Conservation (phyloP, 2,797 vertebrate genomes). For the Holocentrus rufus region DNA sequence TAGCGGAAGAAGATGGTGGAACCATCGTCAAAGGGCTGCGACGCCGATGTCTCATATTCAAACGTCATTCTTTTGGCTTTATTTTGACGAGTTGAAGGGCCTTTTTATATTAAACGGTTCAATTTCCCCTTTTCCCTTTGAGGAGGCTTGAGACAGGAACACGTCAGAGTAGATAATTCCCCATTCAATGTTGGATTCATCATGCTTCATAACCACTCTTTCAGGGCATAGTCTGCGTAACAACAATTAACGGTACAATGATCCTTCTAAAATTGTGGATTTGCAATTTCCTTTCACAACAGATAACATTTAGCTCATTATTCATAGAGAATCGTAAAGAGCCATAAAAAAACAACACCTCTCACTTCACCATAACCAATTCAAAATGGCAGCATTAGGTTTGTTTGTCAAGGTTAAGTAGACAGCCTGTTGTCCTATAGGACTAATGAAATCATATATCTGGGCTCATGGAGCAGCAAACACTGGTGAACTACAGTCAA, state of each 20-base stretch:
- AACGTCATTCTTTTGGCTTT: conserved; percentile 16
- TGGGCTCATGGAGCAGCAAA: conserved; percentile 52
- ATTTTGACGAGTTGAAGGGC: background rate
- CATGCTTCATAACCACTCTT: conserved; percentile 10
- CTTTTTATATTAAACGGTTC: conserved; percentile 24
- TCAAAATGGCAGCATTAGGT: conserved; percentile 50
- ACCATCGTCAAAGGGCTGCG: conserved; percentile 19
- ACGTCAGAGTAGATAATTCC: conserved; percentile 32
- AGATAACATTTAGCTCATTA: conserved; percentile 30
- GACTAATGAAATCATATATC: conserved; percentile 61
- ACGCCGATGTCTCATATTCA: conserved; percentile 3
- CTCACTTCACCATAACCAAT: conserved; percentile 23
- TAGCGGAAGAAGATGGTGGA: conserved; percentile 16
- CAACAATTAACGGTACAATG: conserved; percentile 19
- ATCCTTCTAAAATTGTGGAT: conserved; percentile 16
- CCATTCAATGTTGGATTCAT: conserved; percentile 26
- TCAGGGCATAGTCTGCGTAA: conserved; percentile 3
- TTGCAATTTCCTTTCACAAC: conserved; percentile 13
- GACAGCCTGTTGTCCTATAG: conserved; percentile 44
- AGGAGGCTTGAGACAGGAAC: conserved; percentile 28
- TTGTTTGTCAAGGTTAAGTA: conserved; percentile 59
- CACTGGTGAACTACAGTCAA: conserved; percentile 44
- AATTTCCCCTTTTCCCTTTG: conserved; percentile 1
- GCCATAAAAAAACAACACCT: conserved; percentile 27
- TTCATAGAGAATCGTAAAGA: conserved; percentile 23